phyloP scores from a whole-genome alignment of 2,888 invertebrate genomes.

The Ormia ochracea region DNA sequence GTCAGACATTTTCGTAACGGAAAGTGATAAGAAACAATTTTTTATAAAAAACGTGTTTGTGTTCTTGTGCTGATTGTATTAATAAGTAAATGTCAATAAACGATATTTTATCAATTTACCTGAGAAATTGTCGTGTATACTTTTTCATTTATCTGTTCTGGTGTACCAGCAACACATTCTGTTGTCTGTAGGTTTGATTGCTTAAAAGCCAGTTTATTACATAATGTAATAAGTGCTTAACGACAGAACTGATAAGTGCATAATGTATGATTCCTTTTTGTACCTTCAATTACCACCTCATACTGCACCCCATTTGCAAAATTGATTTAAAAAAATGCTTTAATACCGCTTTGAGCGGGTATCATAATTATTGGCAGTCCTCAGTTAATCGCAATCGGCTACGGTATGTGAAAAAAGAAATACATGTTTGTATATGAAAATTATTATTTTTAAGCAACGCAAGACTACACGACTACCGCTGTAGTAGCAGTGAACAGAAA shows the following conservation, averaged over 20 bases:
- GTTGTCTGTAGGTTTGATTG: neutral
- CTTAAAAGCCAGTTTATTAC: neutral
- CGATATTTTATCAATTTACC: conserved; percentile 55
- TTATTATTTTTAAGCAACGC: too few species aligned
- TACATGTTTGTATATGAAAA: too few species aligned
- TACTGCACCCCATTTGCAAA: neutral
- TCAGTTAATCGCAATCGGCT: too few species aligned
- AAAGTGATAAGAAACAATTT: conserved; percentile 53
- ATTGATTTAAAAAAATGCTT: neutral
- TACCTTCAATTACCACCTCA: too few species aligned
- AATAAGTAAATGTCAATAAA: conserved; percentile 16
- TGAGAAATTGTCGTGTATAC: conserved; percentile 16
- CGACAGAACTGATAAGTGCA: conserved; percentile 37
- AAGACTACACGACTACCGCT: too few species aligned
- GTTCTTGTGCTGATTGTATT: neutral
- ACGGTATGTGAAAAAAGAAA: too few species aligned
- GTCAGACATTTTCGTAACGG: conserved; percentile 51
- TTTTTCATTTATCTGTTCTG: neutral
- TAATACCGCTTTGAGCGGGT: too few species aligned
- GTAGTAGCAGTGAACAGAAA: too few species aligned
- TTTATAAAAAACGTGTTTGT: neutral
- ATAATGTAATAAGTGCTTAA: conserved; percentile 27
- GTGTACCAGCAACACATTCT: neutral
- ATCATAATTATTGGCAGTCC: too few species aligned
- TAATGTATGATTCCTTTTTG: neutral